Base-by-base conservation (phyloP, 2,888 invertebrate species). In the Drosophila nr. perissopoda region DNA sequence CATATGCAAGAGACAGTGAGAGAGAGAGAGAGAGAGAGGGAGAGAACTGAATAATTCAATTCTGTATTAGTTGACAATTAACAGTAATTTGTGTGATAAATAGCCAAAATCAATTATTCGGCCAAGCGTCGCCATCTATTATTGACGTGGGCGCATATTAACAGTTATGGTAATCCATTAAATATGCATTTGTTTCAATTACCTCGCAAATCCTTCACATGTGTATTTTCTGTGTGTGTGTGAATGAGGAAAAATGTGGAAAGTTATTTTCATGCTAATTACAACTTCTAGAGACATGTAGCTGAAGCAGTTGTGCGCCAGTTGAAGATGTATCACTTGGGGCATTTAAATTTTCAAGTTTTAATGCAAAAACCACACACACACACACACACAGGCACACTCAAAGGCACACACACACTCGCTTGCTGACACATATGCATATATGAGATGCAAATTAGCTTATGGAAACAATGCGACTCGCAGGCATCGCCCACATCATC, bases 341-440 rank as follows among this genome's bases (percentile, higher is more conserved):
- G 86, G 88, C 83, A 82, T 85, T 86, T 89, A 87, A 89, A 82
- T 86, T 89, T 82, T 73, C 73, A 84, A 89, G 85, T 89, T 86
- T 87, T 89, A 87, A 86, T 89, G 82, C 78, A 85, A 89, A 87
- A 80, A 59, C 49, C 63, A 63, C 75, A 74, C 56, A 42, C 40
- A 33, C 58, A 33, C 58, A 33, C 70, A 51, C 52, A 63, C 48
- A 51, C 6, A 29, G 29, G 29, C 25, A 36, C 40, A 27, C 58
- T 52, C 29, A 48, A n/a, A n/a, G 2, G 16, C 49, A 45, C 27
- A 29, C 40, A 36, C 60, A 57, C 34, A 52, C 40, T 57, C 13
- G 57, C 21, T 21, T 4, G 48, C 67, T 84, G 82, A 75, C 85
- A 86, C 71, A 87, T 69, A 89, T 89, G 87, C 87, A 87, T 85